A percentile compares a stretch with the other conserved stretches of the same genome.
phyloP scores from a whole-genome alignment of 2,888 invertebrate genomes.

The Caenorhabditis becei region DNA sequence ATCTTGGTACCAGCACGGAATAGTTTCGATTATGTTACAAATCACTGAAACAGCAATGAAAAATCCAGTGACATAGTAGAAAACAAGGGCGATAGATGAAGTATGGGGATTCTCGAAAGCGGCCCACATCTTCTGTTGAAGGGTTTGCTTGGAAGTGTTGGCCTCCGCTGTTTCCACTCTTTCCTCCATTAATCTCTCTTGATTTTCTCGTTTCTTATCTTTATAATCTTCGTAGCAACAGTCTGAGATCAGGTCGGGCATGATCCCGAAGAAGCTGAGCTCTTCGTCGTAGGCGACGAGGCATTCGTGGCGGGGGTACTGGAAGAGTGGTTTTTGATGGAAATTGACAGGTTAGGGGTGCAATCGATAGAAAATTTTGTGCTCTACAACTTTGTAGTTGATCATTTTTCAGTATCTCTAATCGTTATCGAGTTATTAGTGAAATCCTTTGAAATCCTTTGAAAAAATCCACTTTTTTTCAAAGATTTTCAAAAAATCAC shows the following conservation, averaged over 20 bases:
- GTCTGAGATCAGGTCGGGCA: slow-evolving; percentile 93
- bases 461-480: too few species aligned
- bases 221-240: slow-evolving; percentile 99
- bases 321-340: slow-evolving; percentile 82
- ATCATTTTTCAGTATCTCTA: too few species aligned
- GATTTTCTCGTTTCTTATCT: slow-evolving; percentile 98
- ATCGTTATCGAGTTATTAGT: too few species aligned
- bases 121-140: slow-evolving; percentile 90
- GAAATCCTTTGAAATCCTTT: too few species aligned
- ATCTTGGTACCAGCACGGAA: slow-evolving; percentile 78
- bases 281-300: slow-evolving; percentile 99
- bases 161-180: slow-evolving; percentile 77
- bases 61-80: slow-evolving; percentile 97
- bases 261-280: slow-evolving; percentile 97
- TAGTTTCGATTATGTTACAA: slow-evolving; percentile 96
- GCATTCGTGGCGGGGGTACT: slow-evolving; percentile 99
- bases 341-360: too few species aligned
- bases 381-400: too few species aligned
- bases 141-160: slow-evolving; percentile 68
- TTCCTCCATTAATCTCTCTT: slow-evolving; percentile 97
- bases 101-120: slow-evolving; percentile 99
- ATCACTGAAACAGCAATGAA: slow-evolving; percentile 99
- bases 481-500: too few species aligned
- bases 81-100: slow-evolving; percentile 98
- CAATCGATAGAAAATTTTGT: too few species aligned